Evolutionary conservation across 2,113 vertebrate genomes (phyloP).

Genomic region (Trogon surrucura): DNA sequence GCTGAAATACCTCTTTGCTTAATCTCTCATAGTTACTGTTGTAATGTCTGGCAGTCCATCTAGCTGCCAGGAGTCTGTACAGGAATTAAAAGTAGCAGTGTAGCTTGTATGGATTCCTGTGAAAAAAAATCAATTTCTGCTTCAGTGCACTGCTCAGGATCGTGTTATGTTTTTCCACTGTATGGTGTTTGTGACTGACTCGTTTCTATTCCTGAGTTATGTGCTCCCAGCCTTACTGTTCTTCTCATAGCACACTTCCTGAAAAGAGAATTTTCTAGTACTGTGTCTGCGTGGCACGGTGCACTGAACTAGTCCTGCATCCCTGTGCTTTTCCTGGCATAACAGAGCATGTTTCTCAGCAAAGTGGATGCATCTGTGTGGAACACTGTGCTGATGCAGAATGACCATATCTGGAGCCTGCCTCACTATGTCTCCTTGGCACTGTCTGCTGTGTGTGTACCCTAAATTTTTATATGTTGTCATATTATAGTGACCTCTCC

Average conservation of each 20-base stretch:
- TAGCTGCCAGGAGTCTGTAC: background rate
- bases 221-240: background rate
- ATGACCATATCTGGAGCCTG: fast-evolving
- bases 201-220: background rate
- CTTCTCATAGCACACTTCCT: background rate
- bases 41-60: background rate
- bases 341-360: background rate
- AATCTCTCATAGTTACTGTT: background rate
- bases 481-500: background rate
- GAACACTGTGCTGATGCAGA: background rate
- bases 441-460: background rate
- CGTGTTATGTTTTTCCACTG: background rate
- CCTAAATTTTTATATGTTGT: background rate
- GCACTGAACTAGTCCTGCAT: background rate
- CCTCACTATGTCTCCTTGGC: fast-evolving
- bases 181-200: fast-evolving
- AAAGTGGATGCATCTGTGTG: background rate
- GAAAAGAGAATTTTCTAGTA: background rate
- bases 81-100: background rate
- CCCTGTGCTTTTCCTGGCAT: background rate
- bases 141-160: background rate
- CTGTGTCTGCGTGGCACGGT: fast-evolving
- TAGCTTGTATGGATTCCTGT: background rate
- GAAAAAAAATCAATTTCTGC: background rate
- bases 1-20: background rate